These are phyloP conservation scores for Rhea americana DNA, from an alignment of 2,113 vertebrate genomes.

Conservation along the genomic window DNA sequence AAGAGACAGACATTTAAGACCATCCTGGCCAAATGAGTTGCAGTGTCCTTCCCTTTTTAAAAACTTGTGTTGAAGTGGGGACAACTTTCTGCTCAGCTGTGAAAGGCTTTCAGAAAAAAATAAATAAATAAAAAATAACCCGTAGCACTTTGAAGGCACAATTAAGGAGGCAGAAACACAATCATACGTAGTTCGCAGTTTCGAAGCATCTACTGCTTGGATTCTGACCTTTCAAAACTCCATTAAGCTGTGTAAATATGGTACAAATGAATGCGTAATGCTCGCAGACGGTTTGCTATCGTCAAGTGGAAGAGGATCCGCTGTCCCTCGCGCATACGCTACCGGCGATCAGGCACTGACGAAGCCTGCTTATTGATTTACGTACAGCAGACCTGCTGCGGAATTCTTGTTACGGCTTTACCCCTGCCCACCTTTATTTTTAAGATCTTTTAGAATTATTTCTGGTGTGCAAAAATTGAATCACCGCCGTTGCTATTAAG, in stretches of 20 bases:
- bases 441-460: background rate
- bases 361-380: conserved; percentile 39
- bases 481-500: background rate
- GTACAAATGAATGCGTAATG: conserved; percentile 58
- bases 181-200: conserved; percentile 50
- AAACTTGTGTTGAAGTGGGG: too few species aligned
- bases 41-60: background rate
- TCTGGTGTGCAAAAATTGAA: background rate
- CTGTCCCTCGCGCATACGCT: background rate
- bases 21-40: background rate
- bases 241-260: conserved; percentile 79
- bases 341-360: background rate
- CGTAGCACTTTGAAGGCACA: background rate
- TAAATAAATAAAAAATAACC: rapidly evolving
- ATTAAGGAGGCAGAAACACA: conserved; percentile 59
- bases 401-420: background rate
- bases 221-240: conserved; percentile 77
- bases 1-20: background rate
- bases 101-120: background rate
- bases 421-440: background rate
- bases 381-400: background rate
- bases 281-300: conserved; percentile 50
- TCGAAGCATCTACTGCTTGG: conserved; percentile 42
- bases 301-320: conserved; percentile 28
- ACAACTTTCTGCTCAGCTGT: background rate